Evolutionary conservation across 1,140 invertebrate species (phyloP).

Genomic region (Drosophila nigromelanica): DNA sequence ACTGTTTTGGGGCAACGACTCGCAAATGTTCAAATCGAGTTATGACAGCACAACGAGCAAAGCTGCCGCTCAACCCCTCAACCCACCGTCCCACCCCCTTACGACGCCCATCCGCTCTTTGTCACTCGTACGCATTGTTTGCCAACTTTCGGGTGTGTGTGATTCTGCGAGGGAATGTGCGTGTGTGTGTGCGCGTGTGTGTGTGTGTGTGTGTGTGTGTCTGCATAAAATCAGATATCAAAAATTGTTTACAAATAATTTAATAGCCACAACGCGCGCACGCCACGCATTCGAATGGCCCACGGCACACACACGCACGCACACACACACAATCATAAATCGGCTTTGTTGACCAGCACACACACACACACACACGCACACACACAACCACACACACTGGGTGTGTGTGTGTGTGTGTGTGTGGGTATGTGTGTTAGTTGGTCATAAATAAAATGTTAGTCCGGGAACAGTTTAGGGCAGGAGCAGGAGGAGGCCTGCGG

Average conservation of each 20-base stretch:
- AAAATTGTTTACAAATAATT: conserved; percentile 83
- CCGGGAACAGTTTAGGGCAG: conserved; percentile 62
- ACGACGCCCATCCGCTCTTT: neutral
- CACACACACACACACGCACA: conserved; percentile 31
- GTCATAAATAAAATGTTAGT: conserved; percentile 80
- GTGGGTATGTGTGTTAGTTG: conserved; percentile 31
- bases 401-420: conserved; percentile 22
- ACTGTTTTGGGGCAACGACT: conserved; percentile 41
- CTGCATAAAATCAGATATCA: conserved; percentile 81
- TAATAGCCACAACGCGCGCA: conserved; percentile 75
- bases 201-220: conserved; percentile 33
- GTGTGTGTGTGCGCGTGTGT: conserved; percentile 8
- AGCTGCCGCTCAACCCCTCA: conserved; percentile 11
- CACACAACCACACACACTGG: conserved; percentile 20
- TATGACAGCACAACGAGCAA: conserved; percentile 50
- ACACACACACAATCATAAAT: conserved; percentile 45
- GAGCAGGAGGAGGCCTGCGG: conserved; percentile 28
- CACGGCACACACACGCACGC: conserved; percentile 39
- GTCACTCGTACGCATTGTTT: conserved; percentile 15
- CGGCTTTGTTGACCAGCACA: conserved; percentile 51
- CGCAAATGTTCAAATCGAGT: conserved; percentile 49
- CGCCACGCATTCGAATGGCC: conserved; percentile 58
- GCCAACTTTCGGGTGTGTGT: conserved; percentile 1
- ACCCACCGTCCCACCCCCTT: neutral
- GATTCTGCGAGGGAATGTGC: neutral